Conservation (phyloP, 2,797 vertebrate species). For the Tinamus major region DNA sequence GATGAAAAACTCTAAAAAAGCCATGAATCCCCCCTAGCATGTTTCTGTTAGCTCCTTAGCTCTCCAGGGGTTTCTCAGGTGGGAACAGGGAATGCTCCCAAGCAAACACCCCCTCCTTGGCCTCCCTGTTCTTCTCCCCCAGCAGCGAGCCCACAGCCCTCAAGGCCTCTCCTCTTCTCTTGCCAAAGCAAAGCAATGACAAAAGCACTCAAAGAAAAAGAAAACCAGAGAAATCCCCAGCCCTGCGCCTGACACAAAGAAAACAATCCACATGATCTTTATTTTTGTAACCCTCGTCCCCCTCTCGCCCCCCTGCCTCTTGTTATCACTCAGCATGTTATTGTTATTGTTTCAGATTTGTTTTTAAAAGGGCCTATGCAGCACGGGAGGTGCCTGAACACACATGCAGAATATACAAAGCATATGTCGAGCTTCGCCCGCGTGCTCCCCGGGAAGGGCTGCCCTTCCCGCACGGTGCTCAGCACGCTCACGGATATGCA, state of each 20-base stretch:
- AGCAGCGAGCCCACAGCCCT: constrained; percentile 29
- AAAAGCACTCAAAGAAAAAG: constrained; percentile 51
- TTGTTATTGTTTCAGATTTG: constrained; percentile 73
- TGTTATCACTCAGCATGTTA: constrained; percentile 73
- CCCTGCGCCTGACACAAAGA: constrained; percentile 62
- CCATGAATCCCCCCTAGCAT: neutral
- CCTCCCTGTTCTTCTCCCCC: neutral
- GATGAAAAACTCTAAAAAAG: neutral
- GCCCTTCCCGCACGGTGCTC: constrained; percentile 10
- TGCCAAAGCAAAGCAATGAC: constrained; percentile 54
- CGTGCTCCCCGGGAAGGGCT: neutral
- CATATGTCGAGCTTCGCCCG: constrained; percentile 46
- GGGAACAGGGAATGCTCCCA: neutral
- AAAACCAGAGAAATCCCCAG: constrained; percentile 62
- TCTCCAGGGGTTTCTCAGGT: neutral
- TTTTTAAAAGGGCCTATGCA: constrained; percentile 69
- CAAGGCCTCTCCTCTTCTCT: constrained; percentile 18
- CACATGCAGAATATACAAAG: constrained; percentile 69
- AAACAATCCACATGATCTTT: constrained; percentile 73
- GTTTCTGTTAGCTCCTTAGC: neutral
- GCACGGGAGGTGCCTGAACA: constrained; percentile 64
- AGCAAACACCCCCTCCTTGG: neutral
- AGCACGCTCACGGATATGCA: constrained; percentile 8
- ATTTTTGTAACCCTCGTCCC: constrained; percentile 72
- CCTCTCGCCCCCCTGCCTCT: constrained; percentile 65